phyloP scores from a whole-genome alignment of 2,797 vertebrate species.

The Arrhamphus sclerolepis region DNA sequence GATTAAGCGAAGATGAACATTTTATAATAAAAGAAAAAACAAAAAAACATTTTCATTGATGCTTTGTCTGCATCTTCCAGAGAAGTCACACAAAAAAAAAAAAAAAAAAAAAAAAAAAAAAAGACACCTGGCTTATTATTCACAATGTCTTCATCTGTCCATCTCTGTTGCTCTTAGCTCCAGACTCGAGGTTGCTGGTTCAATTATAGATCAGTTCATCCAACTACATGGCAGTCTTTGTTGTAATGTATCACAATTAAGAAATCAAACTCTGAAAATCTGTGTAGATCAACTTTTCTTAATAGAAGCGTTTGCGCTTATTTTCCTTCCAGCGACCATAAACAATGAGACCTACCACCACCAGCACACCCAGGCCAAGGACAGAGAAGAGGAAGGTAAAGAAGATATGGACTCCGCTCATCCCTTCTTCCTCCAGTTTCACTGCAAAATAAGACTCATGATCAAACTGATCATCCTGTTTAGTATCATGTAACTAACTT shows the following conservation, averaged over 20 bases:
- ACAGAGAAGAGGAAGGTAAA: constrained; percentile 89
- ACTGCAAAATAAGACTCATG: constrained; percentile 68
- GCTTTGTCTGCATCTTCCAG: background rate
- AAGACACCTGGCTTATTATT: constrained; percentile 25
- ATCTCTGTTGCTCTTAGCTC: constrained; percentile 1
- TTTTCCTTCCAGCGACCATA: constrained; percentile 93
- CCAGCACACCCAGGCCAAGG: constrained; percentile 85
- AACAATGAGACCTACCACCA: constrained; percentile 82
- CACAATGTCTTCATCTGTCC: constrained; percentile 9
- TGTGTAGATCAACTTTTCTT: constrained; percentile 48
- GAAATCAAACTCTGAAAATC: constrained; percentile 18
- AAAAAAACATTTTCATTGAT: no score
- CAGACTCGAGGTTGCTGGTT: background rate
- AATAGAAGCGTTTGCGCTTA: constrained; percentile 94
- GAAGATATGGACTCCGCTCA: constrained; percentile 87
- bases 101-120: background rate
- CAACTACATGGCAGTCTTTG: constrained; percentile 16
- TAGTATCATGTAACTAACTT: no score
- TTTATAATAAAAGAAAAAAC: no score
- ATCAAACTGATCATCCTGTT: background rate
- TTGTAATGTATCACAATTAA: constrained; percentile 5
- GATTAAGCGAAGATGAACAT: background rate
- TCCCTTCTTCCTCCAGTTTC: constrained; percentile 79
- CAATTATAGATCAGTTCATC: constrained; percentile 1
- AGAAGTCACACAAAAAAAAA: constrained; percentile 14